Conservation (phyloP, 2,113 vertebrate species). For the Sterna hirundo region DNA sequence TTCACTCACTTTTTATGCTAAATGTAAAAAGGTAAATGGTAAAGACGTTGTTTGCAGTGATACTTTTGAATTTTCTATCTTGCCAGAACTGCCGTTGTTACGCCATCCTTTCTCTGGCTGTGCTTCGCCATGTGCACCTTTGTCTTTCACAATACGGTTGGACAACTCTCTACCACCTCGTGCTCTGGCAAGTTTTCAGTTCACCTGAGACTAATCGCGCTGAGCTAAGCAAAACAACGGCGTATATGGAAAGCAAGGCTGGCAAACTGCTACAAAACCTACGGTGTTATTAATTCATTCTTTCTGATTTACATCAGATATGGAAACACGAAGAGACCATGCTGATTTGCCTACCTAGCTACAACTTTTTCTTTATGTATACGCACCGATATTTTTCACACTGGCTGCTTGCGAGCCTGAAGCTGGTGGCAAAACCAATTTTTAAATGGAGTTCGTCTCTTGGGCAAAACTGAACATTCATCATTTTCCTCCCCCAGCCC, state of each 20-base stretch:
- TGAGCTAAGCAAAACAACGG: neutral
- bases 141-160: neutral
- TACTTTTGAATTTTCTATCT: neutral
- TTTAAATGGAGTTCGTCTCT: neutral
- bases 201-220: neutral
- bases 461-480: neutral
- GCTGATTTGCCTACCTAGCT: neutral
- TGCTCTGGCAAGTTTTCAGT: neutral
- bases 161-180: neutral
- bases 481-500: neutral
- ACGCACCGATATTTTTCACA: neutral
- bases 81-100: neutral
- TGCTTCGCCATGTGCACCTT: neutral
- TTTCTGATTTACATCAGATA: neutral
- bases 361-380: neutral
- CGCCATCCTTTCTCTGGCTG: neutral
- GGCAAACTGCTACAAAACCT: neutral
- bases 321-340: neutral
- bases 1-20: neutral
- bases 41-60: neutral
- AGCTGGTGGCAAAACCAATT: neutral
- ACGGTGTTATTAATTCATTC: accelerated
- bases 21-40: neutral
- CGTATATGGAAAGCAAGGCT: neutral
- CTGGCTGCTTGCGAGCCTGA: neutral